These are phyloP conservation scores for Pomatorhinus ruficollis DNA, from an alignment of 2,113 vertebrate species.

Conservation along the genomic window DNA sequence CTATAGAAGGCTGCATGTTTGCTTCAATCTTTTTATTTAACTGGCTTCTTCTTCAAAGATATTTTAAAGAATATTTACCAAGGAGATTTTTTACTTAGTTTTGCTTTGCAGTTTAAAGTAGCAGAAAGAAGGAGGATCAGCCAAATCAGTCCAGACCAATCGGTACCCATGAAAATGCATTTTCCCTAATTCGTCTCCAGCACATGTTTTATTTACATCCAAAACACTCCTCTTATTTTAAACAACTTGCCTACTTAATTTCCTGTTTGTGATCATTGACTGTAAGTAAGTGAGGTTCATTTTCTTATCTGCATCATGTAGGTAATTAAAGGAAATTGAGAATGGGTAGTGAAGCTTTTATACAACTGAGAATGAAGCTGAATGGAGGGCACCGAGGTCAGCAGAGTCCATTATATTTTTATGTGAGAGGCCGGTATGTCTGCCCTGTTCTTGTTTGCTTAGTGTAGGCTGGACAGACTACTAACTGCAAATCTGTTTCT, in stretches of 20 bases:
- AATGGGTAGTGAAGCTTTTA: conserved; percentile 86
- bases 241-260: conserved; percentile 83
- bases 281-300: conserved; percentile 83
- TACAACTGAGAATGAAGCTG: conserved; percentile 82
- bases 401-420: conserved; percentile 84
- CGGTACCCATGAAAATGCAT: conserved; percentile 36
- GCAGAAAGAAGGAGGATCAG: conserved; percentile 54
- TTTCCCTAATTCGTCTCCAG: conserved; percentile 34
- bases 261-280: conserved; percentile 82
- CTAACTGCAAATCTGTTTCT: conserved; percentile 85
- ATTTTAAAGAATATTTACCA: conserved; percentile 73
- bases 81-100: conserved; percentile 68
- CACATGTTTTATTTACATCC: conserved; percentile 73
- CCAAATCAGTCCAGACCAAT: conserved; percentile 27
- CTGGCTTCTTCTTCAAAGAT: conserved; percentile 63
- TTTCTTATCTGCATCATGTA: conserved; percentile 87
- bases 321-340: conserved; percentile 93
- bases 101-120: conserved; percentile 65
- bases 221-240: conserved; percentile 78
- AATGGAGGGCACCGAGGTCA: conserved; percentile 83
- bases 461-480: conserved; percentile 82
- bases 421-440: conserved; percentile 78
- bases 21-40: conserved; percentile 69
- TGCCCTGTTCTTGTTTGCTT: conserved; percentile 85
- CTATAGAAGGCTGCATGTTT: conserved; percentile 73